Conservation (phyloP, 2,888 invertebrate genomes). For the Shargacucullia verbasci region DNA sequence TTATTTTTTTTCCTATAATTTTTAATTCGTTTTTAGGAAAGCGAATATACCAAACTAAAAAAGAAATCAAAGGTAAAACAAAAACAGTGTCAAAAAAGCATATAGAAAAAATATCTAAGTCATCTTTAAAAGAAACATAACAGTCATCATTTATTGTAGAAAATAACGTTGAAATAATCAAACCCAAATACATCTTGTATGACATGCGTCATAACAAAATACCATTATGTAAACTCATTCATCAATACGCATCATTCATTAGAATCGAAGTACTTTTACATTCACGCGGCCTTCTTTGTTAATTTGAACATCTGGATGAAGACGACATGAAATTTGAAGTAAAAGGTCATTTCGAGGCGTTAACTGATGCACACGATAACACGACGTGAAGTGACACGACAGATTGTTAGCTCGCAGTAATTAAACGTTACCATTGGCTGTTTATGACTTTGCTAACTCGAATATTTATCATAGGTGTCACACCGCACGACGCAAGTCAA, state of each 20-base stretch:
- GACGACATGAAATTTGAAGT: conserved; percentile 55
- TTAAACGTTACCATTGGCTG: conserved; percentile 72
- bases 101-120: no score
- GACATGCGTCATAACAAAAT: conserved; percentile 36
- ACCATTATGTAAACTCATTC: conserved; percentile 30
- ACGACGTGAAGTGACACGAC: conserved; percentile 69
- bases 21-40: no score
- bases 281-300: conserved; percentile 45
- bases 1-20: no score
- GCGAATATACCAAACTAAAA: no score
- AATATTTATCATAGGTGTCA: conserved; percentile 49
- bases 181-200: conserved; percentile 17
- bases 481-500: conserved; percentile 16
- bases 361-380: conserved; percentile 61
- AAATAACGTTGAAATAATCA: no score
- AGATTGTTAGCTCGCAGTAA: conserved; percentile 64
- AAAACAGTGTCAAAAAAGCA: no score
- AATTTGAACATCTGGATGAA: conserved; percentile 35
- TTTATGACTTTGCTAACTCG: conserved; percentile 65
- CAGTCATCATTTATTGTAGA: no score
- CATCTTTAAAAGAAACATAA: no score
- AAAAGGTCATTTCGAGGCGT: conserved; percentile 58
- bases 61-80: no score
- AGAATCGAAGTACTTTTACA: conserved; percentile 33
- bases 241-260: conserved; percentile 39